These are phyloP conservation scores for Eulemur coronatus DNA, from an alignment of 2,797 vertebrate species.

Conservation along the genomic window DNA sequence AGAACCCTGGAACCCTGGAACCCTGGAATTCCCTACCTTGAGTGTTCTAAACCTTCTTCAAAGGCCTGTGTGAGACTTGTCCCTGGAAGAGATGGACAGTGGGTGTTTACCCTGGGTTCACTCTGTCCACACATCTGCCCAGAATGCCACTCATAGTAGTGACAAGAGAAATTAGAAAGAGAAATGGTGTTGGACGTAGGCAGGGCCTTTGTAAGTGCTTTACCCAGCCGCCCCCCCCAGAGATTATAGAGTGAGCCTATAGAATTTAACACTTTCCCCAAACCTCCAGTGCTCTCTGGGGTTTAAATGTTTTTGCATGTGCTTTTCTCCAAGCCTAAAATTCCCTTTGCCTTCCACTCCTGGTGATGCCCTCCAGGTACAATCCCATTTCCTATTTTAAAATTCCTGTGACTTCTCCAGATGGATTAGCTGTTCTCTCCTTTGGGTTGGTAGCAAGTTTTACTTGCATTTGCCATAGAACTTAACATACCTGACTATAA, in stretches of 20 bases:
- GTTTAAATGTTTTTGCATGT: not conserved
- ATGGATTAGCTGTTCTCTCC: not conserved
- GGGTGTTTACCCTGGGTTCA: not conserved
- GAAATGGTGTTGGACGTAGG: not conserved
- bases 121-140: not conserved
- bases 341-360: not conserved
- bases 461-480: not conserved
- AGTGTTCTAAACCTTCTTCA: not conserved
- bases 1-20: not conserved
- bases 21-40: not conserved
- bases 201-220: rapidly evolving
- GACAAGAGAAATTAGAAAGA: not conserved
- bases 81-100: not conserved
- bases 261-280: not conserved
- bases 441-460: not conserved
- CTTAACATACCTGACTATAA: not conserved
- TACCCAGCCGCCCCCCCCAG: too few relatives aligned
- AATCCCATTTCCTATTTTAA: not conserved
- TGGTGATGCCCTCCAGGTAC: not conserved
- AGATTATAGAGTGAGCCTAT: not conserved
- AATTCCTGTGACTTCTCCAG: not conserved
- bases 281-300: not conserved
- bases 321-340: not conserved
- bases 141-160: not conserved
- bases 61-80: not conserved